phyloP scores from a whole-genome alignment of 1,140 invertebrate genomes.

The Leptoteleia sp. region DNA sequence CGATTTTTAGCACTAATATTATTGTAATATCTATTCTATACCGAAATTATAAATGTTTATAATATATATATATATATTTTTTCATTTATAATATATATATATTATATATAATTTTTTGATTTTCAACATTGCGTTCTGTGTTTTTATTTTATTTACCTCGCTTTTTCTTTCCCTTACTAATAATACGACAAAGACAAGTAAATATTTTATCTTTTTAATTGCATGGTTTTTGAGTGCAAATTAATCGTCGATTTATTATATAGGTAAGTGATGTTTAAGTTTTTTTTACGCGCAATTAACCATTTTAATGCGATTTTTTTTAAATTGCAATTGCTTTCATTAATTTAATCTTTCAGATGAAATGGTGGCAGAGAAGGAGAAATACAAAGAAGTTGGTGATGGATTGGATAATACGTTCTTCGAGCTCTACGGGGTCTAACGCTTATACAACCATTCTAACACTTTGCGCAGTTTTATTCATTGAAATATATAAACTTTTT shows the following conservation, averaged over 20 bases:
- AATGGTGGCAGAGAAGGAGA: constrained; percentile 98
- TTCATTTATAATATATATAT: constrained; percentile 73
- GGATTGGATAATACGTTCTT: constrained; percentile 99
- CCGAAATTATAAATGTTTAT: constrained; percentile 80
- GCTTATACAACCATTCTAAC: constrained; percentile 68
- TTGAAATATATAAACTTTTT: constrained; percentile 72
- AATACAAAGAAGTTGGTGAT: constrained; percentile 99
- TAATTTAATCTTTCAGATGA: constrained; percentile 91
- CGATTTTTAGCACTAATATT: too few species aligned
- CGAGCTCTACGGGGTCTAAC: constrained; percentile 94
- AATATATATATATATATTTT: constrained; percentile 79
- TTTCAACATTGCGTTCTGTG: constrained; percentile 76
- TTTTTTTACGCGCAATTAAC: constrained; percentile 24
- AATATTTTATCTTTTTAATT: constrained; percentile 4
- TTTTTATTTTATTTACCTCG: constrained; percentile 65
- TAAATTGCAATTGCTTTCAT: constrained; percentile 36
- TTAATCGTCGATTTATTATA: constrained; percentile 11
- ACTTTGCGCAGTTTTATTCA: constrained; percentile 71
- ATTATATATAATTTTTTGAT: constrained; percentile 79
- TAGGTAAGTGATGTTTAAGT: constrained; percentile 44
- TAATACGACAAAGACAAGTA: too few species aligned
- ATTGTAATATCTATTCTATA: constrained; percentile 80
- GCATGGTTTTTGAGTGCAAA: constrained; percentile 46
- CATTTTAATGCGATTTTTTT: constrained; percentile 6
- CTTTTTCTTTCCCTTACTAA: constrained; percentile 14